These are phyloP conservation scores for Schizopygopsis pylzovi DNA, from an alignment of 2,797 vertebrate genomes.

Conservation along the genomic window DNA sequence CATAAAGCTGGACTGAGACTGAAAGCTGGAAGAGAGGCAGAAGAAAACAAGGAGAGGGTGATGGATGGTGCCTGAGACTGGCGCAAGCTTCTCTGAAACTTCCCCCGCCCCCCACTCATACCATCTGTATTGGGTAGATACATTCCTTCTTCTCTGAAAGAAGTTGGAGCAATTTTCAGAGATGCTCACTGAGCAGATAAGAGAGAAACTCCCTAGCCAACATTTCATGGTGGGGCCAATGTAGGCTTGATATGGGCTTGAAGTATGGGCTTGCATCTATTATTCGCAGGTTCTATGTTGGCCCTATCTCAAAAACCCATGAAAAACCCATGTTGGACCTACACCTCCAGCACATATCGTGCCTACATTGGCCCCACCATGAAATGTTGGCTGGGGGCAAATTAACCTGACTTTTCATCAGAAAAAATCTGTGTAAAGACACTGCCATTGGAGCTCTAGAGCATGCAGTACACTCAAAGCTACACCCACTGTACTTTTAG, in stretches of 20 bases:
- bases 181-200: conserved; percentile 68
- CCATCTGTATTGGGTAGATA: conserved; percentile 69
- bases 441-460: neutral
- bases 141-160: conserved; percentile 64
- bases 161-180: conserved; percentile 70
- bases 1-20: conserved; percentile 60
- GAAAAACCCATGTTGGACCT: neutral
- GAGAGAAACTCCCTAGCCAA: neutral
- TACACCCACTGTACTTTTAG: neutral
- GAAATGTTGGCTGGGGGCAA: neutral
- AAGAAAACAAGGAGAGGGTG: conserved; percentile 50
- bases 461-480: neutral
- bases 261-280: neutral
- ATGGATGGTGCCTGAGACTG: conserved; percentile 58
- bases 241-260: neutral
- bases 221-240: neutral
- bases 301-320: neutral
- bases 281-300: too few relatives aligned
- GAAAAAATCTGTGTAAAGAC: neutral
- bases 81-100: conserved; percentile 16
- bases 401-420: neutral
- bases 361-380: too few relatives aligned
- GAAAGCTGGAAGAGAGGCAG: conserved; percentile 73
- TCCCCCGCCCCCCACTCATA: conserved; percentile 70
- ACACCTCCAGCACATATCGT: neutral